Base-by-base conservation (phyloP, 2,888 invertebrate genomes). In the Trissolcus japonicus region DNA sequence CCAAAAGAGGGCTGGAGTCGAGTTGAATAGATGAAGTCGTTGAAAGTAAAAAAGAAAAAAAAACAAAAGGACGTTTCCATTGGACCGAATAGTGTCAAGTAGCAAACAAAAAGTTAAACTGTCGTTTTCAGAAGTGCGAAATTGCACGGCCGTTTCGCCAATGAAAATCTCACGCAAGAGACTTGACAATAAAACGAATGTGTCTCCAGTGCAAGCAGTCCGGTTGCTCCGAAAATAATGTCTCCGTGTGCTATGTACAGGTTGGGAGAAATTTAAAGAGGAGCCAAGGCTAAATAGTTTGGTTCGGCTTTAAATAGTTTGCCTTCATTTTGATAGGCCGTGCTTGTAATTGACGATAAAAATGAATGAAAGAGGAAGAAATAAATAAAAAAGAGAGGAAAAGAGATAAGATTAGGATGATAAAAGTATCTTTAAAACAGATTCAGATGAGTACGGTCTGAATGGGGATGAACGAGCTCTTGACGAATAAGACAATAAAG, bases 211-310 rank as follows among this genome's bases (percentile, higher is more conserved):
- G 71, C 62, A 61, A 68, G 74, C 79, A 67, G 68, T 67, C 63
- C 66, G 57, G 73, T 59, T 55, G 68, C 46, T 72, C 69, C 79
- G 59, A 80, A 80, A 80, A 80, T 80, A 80, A 80, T 76, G 65
- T 71, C 25, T 71, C n/a, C n/a, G n/a, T 74, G 65, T 43, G 55
- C 76, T 51, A 50, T 53, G 68, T 63, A 63, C 25, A 25, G 25
- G 25, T 4, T 25, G 66, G 76, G 71, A 69, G 68, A 75, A 61
- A 76, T 80, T 76, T 69, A 71, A 78, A 73, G 78, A 67, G 69
- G 59, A 63, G 71, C 71, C 76, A 78, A 76, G 71, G 71, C 78
- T 76, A 72, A 71, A 76, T 65, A 59, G 68, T 68, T 54, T 59
- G 25, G 25, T 3, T 25, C 25, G n/a, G 25, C 25, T 25, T 25